Evolutionary conservation across 2,888 invertebrate species (phyloP).

Genomic region (Trichopria drosophilae): DNA sequence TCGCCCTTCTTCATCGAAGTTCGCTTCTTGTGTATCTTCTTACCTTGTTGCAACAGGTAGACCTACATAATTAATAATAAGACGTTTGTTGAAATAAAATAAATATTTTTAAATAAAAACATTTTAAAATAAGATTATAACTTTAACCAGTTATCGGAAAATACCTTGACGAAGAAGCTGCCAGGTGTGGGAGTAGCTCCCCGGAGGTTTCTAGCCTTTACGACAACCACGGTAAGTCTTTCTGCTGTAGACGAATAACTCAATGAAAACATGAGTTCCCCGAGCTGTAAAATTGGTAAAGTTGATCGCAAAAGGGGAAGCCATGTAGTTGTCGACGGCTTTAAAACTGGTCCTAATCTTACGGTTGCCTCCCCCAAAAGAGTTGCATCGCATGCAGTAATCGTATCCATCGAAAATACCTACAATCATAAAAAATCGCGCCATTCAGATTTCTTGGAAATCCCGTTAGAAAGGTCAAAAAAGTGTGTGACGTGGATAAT

Average conservation of each 20-base stretch:
- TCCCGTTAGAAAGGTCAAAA: neutral
- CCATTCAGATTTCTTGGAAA: neutral
- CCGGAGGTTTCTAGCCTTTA: slow-evolving; percentile 75
- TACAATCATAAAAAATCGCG: too few species aligned
- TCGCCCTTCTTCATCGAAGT: slow-evolving; percentile 76
- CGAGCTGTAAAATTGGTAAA: slow-evolving; percentile 63
- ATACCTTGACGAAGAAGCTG: slow-evolving; percentile 77
- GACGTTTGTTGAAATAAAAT: too few species aligned
- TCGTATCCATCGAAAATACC: slow-evolving; percentile 50
- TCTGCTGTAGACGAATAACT: slow-evolving; percentile 83
- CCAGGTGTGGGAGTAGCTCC: slow-evolving; percentile 64
- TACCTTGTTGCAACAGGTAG: slow-evolving; percentile 77
- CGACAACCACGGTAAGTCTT: slow-evolving; percentile 74
- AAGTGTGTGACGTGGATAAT: neutral
- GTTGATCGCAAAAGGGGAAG: slow-evolving; percentile 73
- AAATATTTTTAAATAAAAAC: neutral
- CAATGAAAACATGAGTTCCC: slow-evolving; percentile 80
- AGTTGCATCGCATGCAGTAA: slow-evolving; percentile 41
- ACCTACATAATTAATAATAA: too few species aligned
- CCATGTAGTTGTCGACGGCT: slow-evolving; percentile 77
- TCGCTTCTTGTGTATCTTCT: slow-evolving; percentile 80
- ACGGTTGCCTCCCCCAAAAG: slow-evolving; percentile 52
- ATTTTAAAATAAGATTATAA: neutral
- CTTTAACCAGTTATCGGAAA: neutral
- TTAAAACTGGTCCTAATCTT: slow-evolving; percentile 54